Evolutionary conservation across 2,113 vertebrate genomes (phyloP).

Genomic region (Oxyura jamaicensis): DNA sequence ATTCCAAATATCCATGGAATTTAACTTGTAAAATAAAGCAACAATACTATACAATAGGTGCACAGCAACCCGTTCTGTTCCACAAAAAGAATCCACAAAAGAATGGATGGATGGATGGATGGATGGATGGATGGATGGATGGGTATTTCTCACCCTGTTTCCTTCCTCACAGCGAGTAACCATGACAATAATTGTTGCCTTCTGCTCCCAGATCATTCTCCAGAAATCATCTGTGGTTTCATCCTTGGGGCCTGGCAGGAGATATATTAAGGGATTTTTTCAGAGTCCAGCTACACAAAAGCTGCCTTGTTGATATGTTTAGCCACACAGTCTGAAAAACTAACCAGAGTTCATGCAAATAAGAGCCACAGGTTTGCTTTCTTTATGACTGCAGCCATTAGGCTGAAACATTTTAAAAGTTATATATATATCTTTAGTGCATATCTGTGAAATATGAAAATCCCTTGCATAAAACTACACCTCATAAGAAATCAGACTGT

Average conservation of each 20-base stretch:
- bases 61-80: not conserved
- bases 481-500: not conserved
- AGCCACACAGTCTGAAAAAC: not conserved
- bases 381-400: not conserved
- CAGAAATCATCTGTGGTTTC: slow-evolving; percentile 94
- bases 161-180: slow-evolving; percentile 96
- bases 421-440: not conserved
- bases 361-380: not conserved
- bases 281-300: not conserved
- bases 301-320: not conserved
- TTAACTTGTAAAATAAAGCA: not conserved
- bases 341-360: not conserved
- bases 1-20: not conserved
- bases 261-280: not conserved
- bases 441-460: not conserved
- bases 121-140: not conserved
- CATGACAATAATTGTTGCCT: slow-evolving; percentile 96
- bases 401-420: not conserved
- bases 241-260: slow-evolving; percentile 88
- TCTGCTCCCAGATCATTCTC: slow-evolving; percentile 99
- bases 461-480: not conserved
- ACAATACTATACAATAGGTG: not conserved
- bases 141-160: slow-evolving; percentile 82
- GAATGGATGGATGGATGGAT: not conserved
- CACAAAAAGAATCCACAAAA: not conserved